Percentiles rank a stretch among this genome's conserved stretches.
Evolutionary conservation across 1,140 invertebrate species (phyloP).

Genomic region (Steinernema feltiae): DNA sequence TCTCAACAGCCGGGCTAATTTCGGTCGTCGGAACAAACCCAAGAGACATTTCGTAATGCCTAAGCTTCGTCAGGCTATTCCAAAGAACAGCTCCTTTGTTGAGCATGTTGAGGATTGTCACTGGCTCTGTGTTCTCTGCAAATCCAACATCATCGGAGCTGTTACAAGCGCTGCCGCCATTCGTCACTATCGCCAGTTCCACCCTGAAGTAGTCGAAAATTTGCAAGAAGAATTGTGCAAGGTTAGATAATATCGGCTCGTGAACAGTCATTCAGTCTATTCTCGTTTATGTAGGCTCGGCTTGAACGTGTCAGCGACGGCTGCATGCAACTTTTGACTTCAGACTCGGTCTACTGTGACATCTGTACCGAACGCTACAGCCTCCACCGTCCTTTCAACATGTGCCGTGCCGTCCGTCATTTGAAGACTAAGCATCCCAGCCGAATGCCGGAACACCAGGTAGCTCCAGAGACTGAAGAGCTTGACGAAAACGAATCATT

Average conservation of each 20-base stretch:
- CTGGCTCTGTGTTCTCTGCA: constrained; percentile 30
- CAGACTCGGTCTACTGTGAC: constrained; percentile 41
- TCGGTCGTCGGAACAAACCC: constrained; percentile 46
- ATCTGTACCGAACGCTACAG: constrained; percentile 44
- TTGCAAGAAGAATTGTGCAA: constrained; percentile 42
- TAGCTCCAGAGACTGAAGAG: neutral
- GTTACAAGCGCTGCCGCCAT: constrained; percentile 41
- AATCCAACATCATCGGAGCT: constrained; percentile 27
- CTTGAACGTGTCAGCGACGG: constrained; percentile 45
- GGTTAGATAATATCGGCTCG: no score
- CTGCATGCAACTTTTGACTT: constrained; percentile 45
- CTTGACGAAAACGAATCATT: no score
- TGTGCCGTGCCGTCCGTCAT: constrained; percentile 52
- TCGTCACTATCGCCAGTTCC: constrained; percentile 29
- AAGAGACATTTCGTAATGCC: constrained; percentile 50
- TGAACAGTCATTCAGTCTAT: no score
- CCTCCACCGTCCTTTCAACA: constrained; percentile 51
- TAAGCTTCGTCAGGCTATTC: constrained; percentile 49
- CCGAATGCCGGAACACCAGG: constrained; percentile 50
- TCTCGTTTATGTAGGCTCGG: constrained; percentile 31
- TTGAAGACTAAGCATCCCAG: constrained; percentile 51
- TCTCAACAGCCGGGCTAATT: constrained; percentile 17
- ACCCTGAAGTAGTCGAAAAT: constrained; percentile 30
- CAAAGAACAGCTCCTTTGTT: constrained; percentile 30
- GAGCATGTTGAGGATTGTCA: constrained; percentile 19